Evolutionary conservation across 2,113 vertebrate genomes (phyloP), one percentile per base, ranked within the genome.

Genomic region (Mixornis gularis): DNA sequence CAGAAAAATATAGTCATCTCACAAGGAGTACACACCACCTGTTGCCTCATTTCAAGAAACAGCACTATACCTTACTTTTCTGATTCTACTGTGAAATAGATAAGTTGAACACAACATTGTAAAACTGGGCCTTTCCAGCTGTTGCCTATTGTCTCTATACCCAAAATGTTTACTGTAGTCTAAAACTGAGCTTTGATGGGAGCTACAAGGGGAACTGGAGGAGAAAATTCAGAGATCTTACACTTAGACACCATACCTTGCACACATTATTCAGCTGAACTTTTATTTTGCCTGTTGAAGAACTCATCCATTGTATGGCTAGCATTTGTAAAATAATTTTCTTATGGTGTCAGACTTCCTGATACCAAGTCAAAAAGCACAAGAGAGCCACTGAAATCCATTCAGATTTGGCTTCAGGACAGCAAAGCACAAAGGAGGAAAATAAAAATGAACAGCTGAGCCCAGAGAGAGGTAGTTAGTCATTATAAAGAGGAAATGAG

Each of bases 391-490:
- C 13, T 89, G 88, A 93, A 94, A 81, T 79, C 32, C 62, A 46
- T 78, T 90, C 80, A 85, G 49, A 81, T 89, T 92, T 93, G 73
- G 65, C 77, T 90, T 86, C 69, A 41, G 58, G 36, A 92, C 69
- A 85, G 85, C 66, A 90, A 81, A 90, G 78, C 56, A 88, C 52
- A 88, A 78, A 95, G 20, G 10, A 73, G 22, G 7, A 90, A 20
- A 85, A 94, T 74, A 84, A 70, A 95, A 92, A 86, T 17, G 38
- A 95, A 89, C 85, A 92, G 69, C 90, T 93, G 83, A 94, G 69
- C 44, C 52, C 4, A 81, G 63, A 89, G n/a, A 87, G 73, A 79
- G 44, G 38, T 92, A 73, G 84, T 68, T 81, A 89, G 69, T 84
- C 38, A 92, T 68, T 44, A 79, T 34, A 85, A 90, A 77, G 30